Conservation (phyloP, 1,140 invertebrate species). For the Drusus annulatus region DNA sequence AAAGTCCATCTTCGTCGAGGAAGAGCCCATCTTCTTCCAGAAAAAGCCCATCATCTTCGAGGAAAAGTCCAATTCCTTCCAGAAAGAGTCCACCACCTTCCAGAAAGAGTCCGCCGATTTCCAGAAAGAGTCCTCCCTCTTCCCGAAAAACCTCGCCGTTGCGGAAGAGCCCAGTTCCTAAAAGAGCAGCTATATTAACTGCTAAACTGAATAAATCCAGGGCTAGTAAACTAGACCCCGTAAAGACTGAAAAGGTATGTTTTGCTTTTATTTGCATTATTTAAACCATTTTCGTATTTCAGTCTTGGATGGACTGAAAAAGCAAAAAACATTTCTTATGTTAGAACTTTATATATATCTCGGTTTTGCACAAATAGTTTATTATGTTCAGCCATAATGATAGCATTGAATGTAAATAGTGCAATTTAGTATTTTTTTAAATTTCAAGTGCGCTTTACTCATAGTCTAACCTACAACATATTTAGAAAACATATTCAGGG, state of each 20-base stretch:
- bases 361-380: no score
- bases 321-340: no score
- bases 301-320: no score
- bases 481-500: no score
- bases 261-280: no score
- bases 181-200: constrained; percentile 47
- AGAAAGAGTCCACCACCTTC: constrained; percentile 8
- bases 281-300: no score
- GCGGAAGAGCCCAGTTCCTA: constrained; percentile 34
- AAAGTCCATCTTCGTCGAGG: constrained; percentile 34
- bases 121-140: background rate
- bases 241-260: constrained; percentile 57
- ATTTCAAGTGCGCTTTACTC: no score
- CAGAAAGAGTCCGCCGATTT: constrained; percentile 5
- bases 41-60: constrained; percentile 14
- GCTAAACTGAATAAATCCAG: constrained; percentile 49
- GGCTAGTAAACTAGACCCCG: constrained; percentile 49
- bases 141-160: background rate
- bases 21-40: constrained; percentile 31
- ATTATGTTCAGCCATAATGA: no score
- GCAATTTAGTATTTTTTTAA: no score
- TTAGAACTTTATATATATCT: no score
- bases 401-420: no score
- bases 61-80: constrained; percentile 14
- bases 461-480: no score